phyloP scores from a whole-genome alignment of 2,797 vertebrate species.

The Tauraco hartlaubi region DNA sequence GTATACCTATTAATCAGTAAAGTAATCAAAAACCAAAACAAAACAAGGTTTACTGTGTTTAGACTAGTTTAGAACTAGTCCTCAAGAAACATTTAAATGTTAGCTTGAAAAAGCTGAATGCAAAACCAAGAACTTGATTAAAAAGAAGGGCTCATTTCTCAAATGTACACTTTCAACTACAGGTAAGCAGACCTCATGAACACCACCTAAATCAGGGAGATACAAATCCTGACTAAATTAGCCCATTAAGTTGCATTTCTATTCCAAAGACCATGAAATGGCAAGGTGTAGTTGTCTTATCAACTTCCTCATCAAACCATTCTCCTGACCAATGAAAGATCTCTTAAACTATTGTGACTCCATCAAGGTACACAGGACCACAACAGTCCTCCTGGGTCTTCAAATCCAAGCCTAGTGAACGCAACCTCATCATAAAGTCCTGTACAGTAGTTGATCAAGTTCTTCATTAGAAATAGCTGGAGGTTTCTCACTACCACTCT shows the following conservation, averaged over 20 bases:
- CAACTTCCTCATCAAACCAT: neutral
- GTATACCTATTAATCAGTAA: conserved; percentile 88
- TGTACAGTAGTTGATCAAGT: neutral
- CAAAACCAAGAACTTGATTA: neutral
- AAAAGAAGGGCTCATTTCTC: neutral
- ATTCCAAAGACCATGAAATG: neutral
- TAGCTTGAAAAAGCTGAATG: neutral
- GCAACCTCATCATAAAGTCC: neutral
- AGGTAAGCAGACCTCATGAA: neutral
- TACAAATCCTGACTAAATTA: neutral
- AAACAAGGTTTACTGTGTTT: neutral
- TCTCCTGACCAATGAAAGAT: neutral
- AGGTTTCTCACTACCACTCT: neutral
- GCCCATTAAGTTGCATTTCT: neutral
- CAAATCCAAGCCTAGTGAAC: neutral
- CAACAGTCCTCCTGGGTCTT: neutral
- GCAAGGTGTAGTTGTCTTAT: neutral
- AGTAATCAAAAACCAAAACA: conserved; percentile 30
- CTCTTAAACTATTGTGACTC: neutral
- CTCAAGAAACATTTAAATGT: neutral
- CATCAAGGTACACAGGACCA: neutral
- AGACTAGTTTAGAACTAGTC: neutral
- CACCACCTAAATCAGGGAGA: neutral
- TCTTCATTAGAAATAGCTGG: neutral
- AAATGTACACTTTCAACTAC: neutral